Percentiles rank a stretch among this genome's conserved stretches.
phyloP scores from a whole-genome alignment of 2,797 vertebrate species.

The Chaunax sp. region DNA sequence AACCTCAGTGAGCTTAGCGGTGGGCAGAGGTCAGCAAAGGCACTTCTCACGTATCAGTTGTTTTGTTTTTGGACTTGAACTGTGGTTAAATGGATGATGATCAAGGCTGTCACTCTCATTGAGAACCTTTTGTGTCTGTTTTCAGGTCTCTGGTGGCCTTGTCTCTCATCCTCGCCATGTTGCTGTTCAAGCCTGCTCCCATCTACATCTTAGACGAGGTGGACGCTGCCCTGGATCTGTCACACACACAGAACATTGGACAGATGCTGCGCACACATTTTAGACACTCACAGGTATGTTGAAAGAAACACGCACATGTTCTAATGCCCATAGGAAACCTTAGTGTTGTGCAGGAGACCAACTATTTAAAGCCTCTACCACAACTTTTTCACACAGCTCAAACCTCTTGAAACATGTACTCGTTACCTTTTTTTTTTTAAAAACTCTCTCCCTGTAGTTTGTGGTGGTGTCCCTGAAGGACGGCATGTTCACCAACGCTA shows the following conservation, averaged over 20 bases:
- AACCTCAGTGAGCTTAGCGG: conserved; percentile 97
- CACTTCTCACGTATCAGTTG: not conserved
- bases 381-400: too few species aligned
- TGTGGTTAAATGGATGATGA: not conserved
- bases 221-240: conserved; percentile 97
- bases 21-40: conserved; percentile 90
- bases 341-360: not conserved
- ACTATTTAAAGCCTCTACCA: not conserved
- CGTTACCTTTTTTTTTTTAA: too few species aligned
- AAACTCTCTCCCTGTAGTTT: conserved; percentile 82
- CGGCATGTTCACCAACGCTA: conserved; percentile 98
- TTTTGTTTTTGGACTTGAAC: not conserved
- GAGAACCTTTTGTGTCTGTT: conserved; percentile 8
- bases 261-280: conserved; percentile 96
- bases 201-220: conserved; percentile 99
- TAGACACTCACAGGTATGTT: conserved; percentile 90
- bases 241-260: conserved; percentile 98
- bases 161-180: conserved; percentile 95
- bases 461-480: conserved; percentile 98
- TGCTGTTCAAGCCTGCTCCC: conserved; percentile 97
- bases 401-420: too few species aligned
- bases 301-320: not conserved
- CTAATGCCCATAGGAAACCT: not conserved
- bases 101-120: not conserved
- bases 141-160: conserved; percentile 94